These are phyloP conservation scores for Threskiornis aethiopicus DNA, from an alignment of 2,797 vertebrate species.

Conservation along the genomic window DNA sequence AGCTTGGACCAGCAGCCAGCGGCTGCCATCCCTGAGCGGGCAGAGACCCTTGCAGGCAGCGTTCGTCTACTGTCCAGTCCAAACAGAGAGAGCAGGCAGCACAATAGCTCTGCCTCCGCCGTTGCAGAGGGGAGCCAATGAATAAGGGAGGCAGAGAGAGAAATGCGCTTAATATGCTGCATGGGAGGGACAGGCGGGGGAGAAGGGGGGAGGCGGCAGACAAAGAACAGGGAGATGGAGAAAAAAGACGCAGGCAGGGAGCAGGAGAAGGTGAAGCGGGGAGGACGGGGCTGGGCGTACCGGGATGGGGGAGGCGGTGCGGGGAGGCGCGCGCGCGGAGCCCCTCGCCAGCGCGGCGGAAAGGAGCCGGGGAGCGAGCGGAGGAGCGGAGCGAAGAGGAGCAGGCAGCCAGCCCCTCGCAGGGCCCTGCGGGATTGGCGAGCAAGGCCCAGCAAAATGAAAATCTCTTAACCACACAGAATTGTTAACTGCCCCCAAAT, in stretches of 20 bases:
- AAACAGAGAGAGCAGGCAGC: background rate
- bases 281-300: background rate
- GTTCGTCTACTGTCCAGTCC: accelerated
- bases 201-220: constrained; percentile 10
- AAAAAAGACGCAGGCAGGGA: background rate
- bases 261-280: background rate
- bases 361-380: background rate
- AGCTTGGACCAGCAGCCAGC: background rate
- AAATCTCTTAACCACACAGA: constrained; percentile 75
- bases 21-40: background rate
- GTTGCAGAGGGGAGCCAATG: background rate
- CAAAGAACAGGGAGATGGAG: constrained; percentile 55
- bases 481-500: constrained; percentile 79
- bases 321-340: background rate
- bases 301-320: background rate
- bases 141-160: background rate
- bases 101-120: background rate
- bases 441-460: background rate
- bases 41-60: background rate
- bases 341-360: background rate
- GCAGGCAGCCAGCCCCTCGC: constrained; percentile 29
- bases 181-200: constrained; percentile 31
- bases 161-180: background rate
- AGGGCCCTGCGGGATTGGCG: background rate
- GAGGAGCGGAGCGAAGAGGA: background rate